phyloP scores from a whole-genome alignment of 2,113 vertebrate genomes.

The Misgurnus anguillicaudatus region DNA sequence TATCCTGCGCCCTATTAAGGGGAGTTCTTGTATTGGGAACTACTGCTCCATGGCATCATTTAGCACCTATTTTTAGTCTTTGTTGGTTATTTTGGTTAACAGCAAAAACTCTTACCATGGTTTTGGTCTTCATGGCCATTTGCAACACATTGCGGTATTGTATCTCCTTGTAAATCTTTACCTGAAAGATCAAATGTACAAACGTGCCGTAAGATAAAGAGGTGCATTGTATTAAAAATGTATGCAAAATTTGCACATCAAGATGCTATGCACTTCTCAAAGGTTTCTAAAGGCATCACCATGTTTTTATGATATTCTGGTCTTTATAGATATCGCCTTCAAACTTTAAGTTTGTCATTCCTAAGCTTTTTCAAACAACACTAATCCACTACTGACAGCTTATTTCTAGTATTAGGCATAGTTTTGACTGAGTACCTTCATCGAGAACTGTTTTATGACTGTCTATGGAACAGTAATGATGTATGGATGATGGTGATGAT shows the following conservation, averaged over 20 bases:
- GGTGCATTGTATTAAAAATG: background rate
- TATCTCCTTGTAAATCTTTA: slow-evolving; percentile 23
- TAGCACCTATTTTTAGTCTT: too few species aligned
- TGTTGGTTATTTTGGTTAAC: too few species aligned
- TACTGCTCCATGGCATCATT: too few species aligned
- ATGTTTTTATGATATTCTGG: too few species aligned
- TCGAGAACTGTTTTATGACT: background rate
- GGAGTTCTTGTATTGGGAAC: too few species aligned
- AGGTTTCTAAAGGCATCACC: too few species aligned
- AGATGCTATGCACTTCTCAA: too few species aligned
- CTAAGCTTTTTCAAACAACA: too few species aligned
- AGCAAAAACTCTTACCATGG: slow-evolving; percentile 7
- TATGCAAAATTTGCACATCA: background rate
- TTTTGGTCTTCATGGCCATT: slow-evolving; percentile 18
- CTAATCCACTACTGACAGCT: too few species aligned
- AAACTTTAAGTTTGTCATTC: too few species aligned
- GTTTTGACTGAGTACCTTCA: slow-evolving; percentile 4
- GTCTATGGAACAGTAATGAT: background rate
- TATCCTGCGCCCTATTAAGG: too few species aligned
- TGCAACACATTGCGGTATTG: background rate
- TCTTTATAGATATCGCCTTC: too few species aligned
- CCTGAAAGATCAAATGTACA: background rate
- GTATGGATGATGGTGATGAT: slow-evolving; percentile 12
- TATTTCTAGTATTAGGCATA: background rate
- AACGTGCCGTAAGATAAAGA: background rate